These are phyloP conservation scores for Sinopyrophorus schimmeli DNA, from an alignment of 2,888 invertebrate genomes.

Conservation along the genomic window DNA sequence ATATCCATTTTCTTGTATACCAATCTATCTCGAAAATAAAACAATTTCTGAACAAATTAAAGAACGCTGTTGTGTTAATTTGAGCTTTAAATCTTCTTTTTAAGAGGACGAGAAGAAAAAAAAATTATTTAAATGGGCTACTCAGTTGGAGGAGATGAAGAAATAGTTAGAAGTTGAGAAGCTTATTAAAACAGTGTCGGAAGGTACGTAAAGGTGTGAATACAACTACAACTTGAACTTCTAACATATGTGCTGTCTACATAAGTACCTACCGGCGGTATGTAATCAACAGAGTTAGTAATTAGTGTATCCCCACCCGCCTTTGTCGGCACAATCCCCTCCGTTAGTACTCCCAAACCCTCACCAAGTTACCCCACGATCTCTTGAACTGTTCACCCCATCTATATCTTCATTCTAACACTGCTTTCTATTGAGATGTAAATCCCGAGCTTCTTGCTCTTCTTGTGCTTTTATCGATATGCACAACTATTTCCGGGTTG, in stretches of 20 bases:
- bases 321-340: constrained; percentile 34
- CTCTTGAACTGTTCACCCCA: constrained; percentile 44
- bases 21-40: no score
- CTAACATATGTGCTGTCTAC: constrained; percentile 14
- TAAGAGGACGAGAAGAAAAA: no score
- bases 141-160: no score
- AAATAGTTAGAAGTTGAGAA: constrained; percentile 5
- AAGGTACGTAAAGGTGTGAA: constrained; percentile 21
- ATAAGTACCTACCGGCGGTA: constrained; percentile 21
- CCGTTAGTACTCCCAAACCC: constrained; percentile 38
- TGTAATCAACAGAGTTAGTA: constrained; percentile 28
- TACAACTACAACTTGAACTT: constrained; percentile 13
- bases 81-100: no score
- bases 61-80: no score
- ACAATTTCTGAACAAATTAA: no score
- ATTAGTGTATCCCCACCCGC: constrained; percentile 38
- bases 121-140: no score
- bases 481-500: constrained; percentile 42
- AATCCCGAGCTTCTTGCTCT: constrained; percentile 43
- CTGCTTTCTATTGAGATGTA: constrained; percentile 47
- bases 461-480: constrained; percentile 41
- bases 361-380: constrained; percentile 51
- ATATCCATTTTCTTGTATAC: no score
- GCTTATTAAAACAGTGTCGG: constrained; percentile 17
- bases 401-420: constrained; percentile 45